Evolutionary conservation across 2,888 invertebrate species (phyloP).

Genomic region (Drosophila hawaiiensis): DNA sequence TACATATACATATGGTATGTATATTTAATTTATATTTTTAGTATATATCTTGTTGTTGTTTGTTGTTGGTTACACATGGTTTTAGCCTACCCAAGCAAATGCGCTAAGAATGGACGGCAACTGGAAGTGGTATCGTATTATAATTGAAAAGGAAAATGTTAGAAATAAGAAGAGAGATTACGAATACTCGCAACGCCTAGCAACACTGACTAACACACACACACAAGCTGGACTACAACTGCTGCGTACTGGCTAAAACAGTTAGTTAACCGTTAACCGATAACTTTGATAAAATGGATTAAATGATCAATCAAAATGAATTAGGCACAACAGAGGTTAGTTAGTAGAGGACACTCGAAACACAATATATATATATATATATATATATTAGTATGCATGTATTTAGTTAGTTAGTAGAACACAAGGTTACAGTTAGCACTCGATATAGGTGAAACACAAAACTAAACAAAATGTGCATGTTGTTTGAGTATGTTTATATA

Average conservation of each 20-base stretch:
- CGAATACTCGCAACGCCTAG: slow-evolving; percentile 40
- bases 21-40: slow-evolving; percentile 27
- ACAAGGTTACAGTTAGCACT: slow-evolving; percentile 76
- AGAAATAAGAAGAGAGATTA: slow-evolving; percentile 29
- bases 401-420: slow-evolving; percentile 68
- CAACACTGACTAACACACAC: slow-evolving; percentile 40
- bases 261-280: slow-evolving; percentile 41
- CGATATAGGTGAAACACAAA: slow-evolving; percentile 68
- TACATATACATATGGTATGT: slow-evolving; percentile 7
- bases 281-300: slow-evolving; percentile 36
- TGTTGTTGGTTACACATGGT: slow-evolving; percentile 42
- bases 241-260: slow-evolving; percentile 67
- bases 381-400: slow-evolving; percentile 34
- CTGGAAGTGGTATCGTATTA: slow-evolving; percentile 50
- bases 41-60: slow-evolving; percentile 22
- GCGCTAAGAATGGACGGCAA: slow-evolving; percentile 57
- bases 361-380: slow-evolving; percentile 55
- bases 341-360: slow-evolving; percentile 75
- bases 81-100: slow-evolving; percentile 82
- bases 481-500: slow-evolving; percentile 40
- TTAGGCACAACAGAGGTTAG: slow-evolving; percentile 75
- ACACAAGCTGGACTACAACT: slow-evolving; percentile 64
- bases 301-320: slow-evolving; percentile 51
- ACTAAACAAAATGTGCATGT: slow-evolving; percentile 71
- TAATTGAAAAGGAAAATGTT: slow-evolving; percentile 30